These are phyloP conservation scores for Cotesia congregata DNA, from an alignment of 2,888 invertebrate genomes.

Conservation along the genomic window DNA sequence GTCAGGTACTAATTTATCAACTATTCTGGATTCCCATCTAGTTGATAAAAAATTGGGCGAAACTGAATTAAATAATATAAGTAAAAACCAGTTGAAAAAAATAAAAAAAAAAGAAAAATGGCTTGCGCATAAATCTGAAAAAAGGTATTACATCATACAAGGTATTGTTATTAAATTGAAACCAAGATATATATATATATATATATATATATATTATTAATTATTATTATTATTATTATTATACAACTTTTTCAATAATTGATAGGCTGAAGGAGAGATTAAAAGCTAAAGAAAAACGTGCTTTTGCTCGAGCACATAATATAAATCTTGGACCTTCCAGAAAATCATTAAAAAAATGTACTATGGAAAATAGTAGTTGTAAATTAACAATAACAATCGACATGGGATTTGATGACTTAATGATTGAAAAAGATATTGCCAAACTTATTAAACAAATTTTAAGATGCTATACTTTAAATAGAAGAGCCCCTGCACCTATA, in stretches of 20 bases:
- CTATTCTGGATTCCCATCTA: too few species aligned
- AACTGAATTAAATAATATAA: conserved; percentile 50
- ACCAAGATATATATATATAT: background rate
- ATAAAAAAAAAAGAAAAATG: conserved; percentile 81
- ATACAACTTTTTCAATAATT: background rate
- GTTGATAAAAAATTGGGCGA: background rate
- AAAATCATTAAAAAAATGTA: conserved; percentile 83
- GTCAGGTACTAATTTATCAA: too few species aligned
- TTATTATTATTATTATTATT: background rate
- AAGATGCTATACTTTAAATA: conserved; percentile 91
- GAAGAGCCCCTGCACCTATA: conserved; percentile 84
- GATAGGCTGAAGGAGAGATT: conserved; percentile 77
- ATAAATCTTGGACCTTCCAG: conserved; percentile 83
- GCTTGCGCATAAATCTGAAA: conserved; percentile 79
- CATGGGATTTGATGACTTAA: conserved; percentile 90
- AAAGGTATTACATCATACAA: conserved; percentile 70
- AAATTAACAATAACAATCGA: conserved; percentile 86
- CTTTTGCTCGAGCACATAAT: conserved; percentile 80
- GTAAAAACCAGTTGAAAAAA: conserved; percentile 79
- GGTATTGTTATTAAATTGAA: background rate
- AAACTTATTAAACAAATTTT: conserved; percentile 93
- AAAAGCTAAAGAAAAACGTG: conserved; percentile 79
- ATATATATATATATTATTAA: too few species aligned
- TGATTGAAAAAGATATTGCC: conserved; percentile 90
- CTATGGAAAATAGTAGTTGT: conserved; percentile 78